Base-by-base conservation (phyloP, 2,797 vertebrate genomes). In the Anguilla marmorata region DNA sequence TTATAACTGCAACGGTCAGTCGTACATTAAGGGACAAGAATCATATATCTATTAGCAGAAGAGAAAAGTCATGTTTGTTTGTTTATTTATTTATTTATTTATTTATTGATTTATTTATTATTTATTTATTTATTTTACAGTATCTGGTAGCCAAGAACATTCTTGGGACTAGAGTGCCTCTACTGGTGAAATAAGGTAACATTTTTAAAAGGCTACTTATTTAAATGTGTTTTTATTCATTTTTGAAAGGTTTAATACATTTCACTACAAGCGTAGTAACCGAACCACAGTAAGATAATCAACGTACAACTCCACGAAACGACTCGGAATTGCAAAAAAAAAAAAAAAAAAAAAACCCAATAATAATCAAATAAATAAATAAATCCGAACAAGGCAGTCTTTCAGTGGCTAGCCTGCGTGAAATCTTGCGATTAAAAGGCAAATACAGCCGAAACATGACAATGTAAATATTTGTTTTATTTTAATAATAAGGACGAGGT, bases 71-170 rank as follows among this genome's bases (percentile, higher is more conserved):
- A 0, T 27, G 11, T 66, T 12, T 66, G 24, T 24, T 63, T 24
- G 27, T n/a, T n/a, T 27, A 1, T 69, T n/a, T 27, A 27, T 69
- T 27, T 27, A 82, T 6, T 66, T n/a, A 63, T 5, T 63, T 24
- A 66, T n/a, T n/a, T 27, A 0, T 66, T n/a, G 27, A 27, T 66
- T 27, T 27, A 82, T 6, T 30, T n/a, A 14, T 27, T 27, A 82
- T 6, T 30, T n/a, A 14, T 54, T 14, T 30, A 8, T 27, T 27
- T 3, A 54, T 54, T 56, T 33, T 16, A 21, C 0, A 19, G 2
- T 0, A 48, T 86, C 93, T 94, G 90, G 92, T 90, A 85, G 92
- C 58, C n/a, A 56, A 33, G 52, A 30, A 33, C 79, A 89, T 89
- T 86, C 21, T 54, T 84, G 24, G 58, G 80, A 74, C 48, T 30